Percentiles rank a stretch among this genome's conserved stretches.
Conservation (phyloP, 1,140 invertebrate species). For the Hirudo medicinalis region DNA sequence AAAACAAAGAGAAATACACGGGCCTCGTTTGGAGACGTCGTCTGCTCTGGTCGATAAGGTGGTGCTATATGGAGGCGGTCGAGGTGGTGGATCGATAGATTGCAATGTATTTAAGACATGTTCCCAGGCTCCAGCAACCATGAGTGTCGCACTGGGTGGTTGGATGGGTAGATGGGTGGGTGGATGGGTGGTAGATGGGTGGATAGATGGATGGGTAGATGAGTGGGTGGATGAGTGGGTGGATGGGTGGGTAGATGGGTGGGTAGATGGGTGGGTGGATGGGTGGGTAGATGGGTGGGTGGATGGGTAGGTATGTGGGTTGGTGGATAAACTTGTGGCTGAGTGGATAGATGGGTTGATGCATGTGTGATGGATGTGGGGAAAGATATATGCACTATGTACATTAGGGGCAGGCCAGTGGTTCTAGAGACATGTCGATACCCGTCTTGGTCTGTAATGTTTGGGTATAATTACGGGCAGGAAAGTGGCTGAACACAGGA, state of each 20-base stretch:
- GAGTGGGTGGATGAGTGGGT: neutral
- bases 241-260: neutral
- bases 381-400: no score
- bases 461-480: no score
- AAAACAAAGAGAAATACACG: neutral
- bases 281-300: neutral
- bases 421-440: no score
- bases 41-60: neutral
- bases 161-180: neutral
- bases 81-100: neutral
- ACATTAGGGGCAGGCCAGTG: no score
- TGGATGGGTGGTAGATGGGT: neutral
- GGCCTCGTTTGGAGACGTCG: neutral
- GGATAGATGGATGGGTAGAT: neutral
- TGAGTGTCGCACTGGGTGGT: neutral
- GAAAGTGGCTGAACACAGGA: no score
- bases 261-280: neutral
- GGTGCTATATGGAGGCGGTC: neutral
- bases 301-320: no score
- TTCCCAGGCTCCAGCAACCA: no score
- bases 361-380: no score
- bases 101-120: neutral
- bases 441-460: no score
- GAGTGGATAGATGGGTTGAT: neutral
- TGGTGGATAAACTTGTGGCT: neutral